These are phyloP conservation scores for Chlorops oryzae DNA, from an alignment of 1,140 invertebrate species.

Conservation along the genomic window DNA sequence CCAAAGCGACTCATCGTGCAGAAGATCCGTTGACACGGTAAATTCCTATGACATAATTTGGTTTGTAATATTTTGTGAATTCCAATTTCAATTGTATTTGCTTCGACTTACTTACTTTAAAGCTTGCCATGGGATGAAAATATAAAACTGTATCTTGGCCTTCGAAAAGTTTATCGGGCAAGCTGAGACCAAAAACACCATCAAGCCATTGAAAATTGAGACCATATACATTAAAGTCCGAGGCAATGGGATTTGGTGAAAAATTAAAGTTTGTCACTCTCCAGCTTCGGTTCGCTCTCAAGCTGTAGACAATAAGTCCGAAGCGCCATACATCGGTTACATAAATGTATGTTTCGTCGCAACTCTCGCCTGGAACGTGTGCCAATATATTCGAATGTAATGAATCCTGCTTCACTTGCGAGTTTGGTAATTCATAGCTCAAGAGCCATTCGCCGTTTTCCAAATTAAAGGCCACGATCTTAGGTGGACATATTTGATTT, in stretches of 20 bases:
- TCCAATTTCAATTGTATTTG: background rate
- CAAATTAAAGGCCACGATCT: conserved; percentile 68
- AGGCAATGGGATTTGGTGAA: conserved; percentile 67
- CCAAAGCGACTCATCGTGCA: conserved; percentile 56
- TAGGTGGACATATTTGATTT: conserved; percentile 63
- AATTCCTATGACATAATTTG: conserved; percentile 53
- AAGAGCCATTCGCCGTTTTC: conserved; percentile 57
- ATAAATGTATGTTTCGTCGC: conserved; percentile 63
- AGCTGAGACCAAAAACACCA: conserved; percentile 69
- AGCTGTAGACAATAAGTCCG: conserved; percentile 63
- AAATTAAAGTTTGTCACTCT: conserved; percentile 68
- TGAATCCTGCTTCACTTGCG: conserved; percentile 62
- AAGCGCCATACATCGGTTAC: conserved; percentile 71
- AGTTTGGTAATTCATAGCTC: conserved; percentile 57
- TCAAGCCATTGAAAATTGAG: conserved; percentile 75
- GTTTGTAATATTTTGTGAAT: background rate
- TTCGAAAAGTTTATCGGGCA: too few relatives aligned
- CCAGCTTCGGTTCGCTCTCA: conserved; percentile 62
- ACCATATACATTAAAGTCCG: conserved; percentile 63
- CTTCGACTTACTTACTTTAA: conserved; percentile 40
- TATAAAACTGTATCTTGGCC: conserved; percentile 58
- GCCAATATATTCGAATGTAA: conserved; percentile 68
- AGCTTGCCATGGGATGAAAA: conserved; percentile 75
- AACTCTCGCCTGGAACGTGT: conserved; percentile 58
- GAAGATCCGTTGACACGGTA: conserved; percentile 58